These are phyloP conservation scores for Enoplosus armatus DNA, from an alignment of 2,797 vertebrate species.

Conservation along the genomic window DNA sequence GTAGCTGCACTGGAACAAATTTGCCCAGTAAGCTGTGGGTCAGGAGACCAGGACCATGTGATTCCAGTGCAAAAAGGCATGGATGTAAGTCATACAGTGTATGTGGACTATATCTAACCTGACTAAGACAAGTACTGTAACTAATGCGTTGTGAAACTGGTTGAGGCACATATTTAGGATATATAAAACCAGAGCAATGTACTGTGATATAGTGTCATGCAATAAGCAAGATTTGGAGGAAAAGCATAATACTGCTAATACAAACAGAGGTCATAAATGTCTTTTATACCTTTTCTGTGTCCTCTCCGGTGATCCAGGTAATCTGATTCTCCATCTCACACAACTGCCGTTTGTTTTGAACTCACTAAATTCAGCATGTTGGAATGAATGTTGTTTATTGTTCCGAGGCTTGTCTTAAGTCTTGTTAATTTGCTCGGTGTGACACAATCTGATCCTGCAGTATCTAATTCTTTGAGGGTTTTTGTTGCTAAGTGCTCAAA, in stretches of 20 bases:
- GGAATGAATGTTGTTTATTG: conserved; percentile 75
- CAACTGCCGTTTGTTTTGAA: conserved; percentile 71
- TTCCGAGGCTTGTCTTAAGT: conserved; percentile 75
- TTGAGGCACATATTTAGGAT: background rate
- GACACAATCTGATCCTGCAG: conserved; percentile 74
- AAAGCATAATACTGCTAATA: conserved; percentile 5
- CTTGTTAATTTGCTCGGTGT: conserved; percentile 76
- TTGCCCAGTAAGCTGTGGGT: conserved; percentile 65
- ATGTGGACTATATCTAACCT: conserved; percentile 6
- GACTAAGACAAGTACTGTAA: background rate
- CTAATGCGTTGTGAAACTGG: background rate
- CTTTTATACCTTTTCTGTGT: conserved; percentile 3
- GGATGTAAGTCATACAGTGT: conserved; percentile 34
- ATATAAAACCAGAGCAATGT: background rate
- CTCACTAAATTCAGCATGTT: conserved; percentile 34
- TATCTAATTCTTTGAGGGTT: conserved; percentile 70
- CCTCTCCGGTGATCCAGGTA: conserved; percentile 29
- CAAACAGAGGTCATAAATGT: conserved; percentile 14
- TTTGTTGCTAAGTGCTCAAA: conserved; percentile 70
- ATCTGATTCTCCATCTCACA: conserved; percentile 45
- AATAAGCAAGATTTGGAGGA: background rate
- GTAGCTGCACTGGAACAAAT: conserved; percentile 69
- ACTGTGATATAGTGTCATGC: background rate
- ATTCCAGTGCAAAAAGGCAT: conserved; percentile 55
- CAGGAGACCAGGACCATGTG: conserved; percentile 80